Percentiles rank a stretch among this genome's conserved stretches.
Evolutionary conservation across 1,140 invertebrate genomes (phyloP).

Genomic region (Medauroidea extradentata): DNA sequence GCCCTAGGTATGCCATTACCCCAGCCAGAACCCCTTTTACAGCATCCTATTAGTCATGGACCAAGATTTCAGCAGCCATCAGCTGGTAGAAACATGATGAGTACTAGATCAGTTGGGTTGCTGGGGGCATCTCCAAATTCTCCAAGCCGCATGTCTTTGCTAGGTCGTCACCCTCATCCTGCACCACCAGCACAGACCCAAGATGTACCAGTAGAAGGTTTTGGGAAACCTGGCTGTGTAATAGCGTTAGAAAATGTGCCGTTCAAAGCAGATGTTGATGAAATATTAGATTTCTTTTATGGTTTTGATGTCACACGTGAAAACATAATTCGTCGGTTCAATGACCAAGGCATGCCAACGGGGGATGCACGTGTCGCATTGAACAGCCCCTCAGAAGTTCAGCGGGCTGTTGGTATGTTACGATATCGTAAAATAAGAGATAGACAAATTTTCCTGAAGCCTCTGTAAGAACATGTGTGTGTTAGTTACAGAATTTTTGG

Average conservation of each 20-base stretch:
- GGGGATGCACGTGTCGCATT: constrained; percentile 87
- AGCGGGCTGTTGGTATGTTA: constrained; percentile 61
- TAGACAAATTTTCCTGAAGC: constrained; percentile 49
- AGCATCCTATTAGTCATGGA: background rate
- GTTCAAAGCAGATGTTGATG: constrained; percentile 76
- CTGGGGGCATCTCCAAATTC: background rate
- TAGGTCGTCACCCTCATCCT: background rate
- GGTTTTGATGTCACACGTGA: constrained; percentile 68
- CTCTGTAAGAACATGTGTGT: background rate
- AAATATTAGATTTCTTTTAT: constrained; percentile 81
- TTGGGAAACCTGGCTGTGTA: constrained; percentile 75
- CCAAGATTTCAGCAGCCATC: too few relatives aligned
- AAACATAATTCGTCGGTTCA: constrained; percentile 76
- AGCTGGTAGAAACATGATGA: background rate
- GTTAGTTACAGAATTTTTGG: too few relatives aligned
- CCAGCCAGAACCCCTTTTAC: background rate
- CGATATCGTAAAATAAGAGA: constrained; percentile 51
- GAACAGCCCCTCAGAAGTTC: constrained; percentile 65
- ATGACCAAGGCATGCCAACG: constrained; percentile 78
- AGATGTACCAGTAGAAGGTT: constrained; percentile 49
- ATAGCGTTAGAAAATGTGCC: constrained; percentile 81
- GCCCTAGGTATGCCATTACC: constrained; percentile 33
- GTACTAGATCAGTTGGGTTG: background rate
- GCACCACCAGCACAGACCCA: background rate
- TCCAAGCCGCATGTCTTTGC: background rate